phyloP scores from a whole-genome alignment of 2,113 vertebrate species.

The Cardinalis cardinalis region DNA sequence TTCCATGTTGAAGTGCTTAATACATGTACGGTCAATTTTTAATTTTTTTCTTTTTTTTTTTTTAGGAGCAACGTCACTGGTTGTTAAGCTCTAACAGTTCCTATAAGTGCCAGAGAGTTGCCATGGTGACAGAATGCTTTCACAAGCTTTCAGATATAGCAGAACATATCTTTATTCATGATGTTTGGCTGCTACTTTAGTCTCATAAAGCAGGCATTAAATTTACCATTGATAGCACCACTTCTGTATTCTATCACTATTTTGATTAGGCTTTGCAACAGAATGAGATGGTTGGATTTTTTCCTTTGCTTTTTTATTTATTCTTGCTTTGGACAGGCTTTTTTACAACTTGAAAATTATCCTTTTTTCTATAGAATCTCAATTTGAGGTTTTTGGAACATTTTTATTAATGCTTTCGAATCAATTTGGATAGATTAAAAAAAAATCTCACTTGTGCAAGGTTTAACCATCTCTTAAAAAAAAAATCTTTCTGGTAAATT shows the following conservation, averaged over 20 bases:
- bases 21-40: neutral
- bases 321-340: neutral
- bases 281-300: fast-evolving
- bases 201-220: neutral
- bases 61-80: neutral
- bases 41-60: no score
- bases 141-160: neutral
- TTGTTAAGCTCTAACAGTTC: neutral
- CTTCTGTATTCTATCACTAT: neutral
- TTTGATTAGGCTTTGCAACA: neutral
- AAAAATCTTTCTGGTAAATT: neutral
- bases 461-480: neutral
- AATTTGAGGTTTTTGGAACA: neutral
- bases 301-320: neutral
- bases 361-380: neutral
- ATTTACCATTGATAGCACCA: neutral
- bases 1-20: neutral
- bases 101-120: neutral
- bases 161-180: neutral
- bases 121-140: neutral
- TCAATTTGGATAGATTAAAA: neutral
- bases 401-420: neutral
- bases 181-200: neutral
- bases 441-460: neutral
- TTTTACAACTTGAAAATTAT: neutral